Evolutionary conservation across 2,797 vertebrate species (phyloP), one percentile per base, ranked within the genome.

Genomic region (Novumbra hubbsi): DNA sequence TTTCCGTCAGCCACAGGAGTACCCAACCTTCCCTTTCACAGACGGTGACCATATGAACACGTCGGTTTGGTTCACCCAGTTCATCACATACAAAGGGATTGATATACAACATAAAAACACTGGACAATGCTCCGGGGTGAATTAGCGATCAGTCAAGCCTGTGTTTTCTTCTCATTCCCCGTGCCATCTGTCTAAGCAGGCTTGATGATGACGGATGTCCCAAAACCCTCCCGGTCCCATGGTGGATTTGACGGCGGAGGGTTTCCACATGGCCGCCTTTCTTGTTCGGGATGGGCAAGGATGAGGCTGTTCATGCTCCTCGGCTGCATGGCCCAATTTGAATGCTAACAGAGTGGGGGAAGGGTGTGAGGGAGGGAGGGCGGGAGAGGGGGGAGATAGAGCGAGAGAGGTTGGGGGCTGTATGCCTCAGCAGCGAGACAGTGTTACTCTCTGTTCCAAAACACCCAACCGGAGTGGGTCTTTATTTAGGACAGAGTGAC

Each of bases 361-460:
- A 24, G 24, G 27, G 60, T 5, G 60, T 12, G 24, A 27, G 9
- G n/a, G 14, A 62, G 24, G 24, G 24, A 62, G 60, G 24, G 2
- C 11, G 73, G 38, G 78, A 71, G 30, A 57, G 28, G 55, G 50
- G 70, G 21, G 32, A 62, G 34, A 41, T n/a, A 24, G 34, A 41
- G 55, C 17, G 14, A 0, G 52, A 12, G 70, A 9, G 63, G 21
- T 60, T 60, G 55, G 55, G 24, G 55, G 19, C 21, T 24, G 11
- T 24, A 11, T 27, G 55, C 2, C 9, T 24, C 55, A 60, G 55
- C 55, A 27, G 55, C 3, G 21, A 60, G 55, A 24, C 21, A 27
- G 55, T 60, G n/a, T 60, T 12, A 0, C 55, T 24, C 24, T 60
- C 55, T 60, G 21, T 60, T 24, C 9, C 7, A 57, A 57, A 21